Base-by-base conservation (phyloP, 2,113 vertebrate species). In the Eolophus roseicapilla region DNA sequence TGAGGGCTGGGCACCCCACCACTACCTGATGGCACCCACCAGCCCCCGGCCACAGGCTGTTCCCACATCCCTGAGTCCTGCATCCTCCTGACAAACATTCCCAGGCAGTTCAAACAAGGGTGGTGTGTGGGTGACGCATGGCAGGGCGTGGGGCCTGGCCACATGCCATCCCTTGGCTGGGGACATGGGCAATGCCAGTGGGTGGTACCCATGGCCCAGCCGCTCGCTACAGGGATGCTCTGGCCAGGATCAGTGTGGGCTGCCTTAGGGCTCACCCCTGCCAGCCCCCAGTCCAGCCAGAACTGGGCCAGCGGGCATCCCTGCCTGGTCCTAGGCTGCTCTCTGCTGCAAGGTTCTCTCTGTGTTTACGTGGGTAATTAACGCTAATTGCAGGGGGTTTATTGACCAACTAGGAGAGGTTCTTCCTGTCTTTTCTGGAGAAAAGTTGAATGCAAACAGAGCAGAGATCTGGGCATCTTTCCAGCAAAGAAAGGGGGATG, bases 321-420 rank as follows among this genome's bases (percentile, higher is more conserved):
- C 41, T 37, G 52, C 52, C 49, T 21, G 10, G 2, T 92, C 55
- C 37, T 60, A 28, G 64, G 67, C 82, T 87, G 59, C 44, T 57
- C 31, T 52, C 17, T 18, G 71, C 17, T 0, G 1, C 10, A 3
- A 70, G 49, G 41, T 60, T 35, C 1, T 25, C 35, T 71, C 71
- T 53, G 37, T 57, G 33, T 92, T 60, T 83, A 28, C 15, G 0
- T 60, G 33, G 11, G 21, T 49, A 88, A 88, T 83, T 86, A 50
- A 52, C 16, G 1, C 39, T 91, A 85, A 94, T 92, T 87, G 84
- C 67, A 29, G 57, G 62, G 76, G 81, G 4, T 75, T 93, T 96
- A 46, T 96, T 96, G 91, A 97, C 95, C 44, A 69, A 95, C 62
- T 92, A 91, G 96, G 96, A 96, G 91, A 85, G 94, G 96, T 76